A percentile compares a stretch with the other conserved stretches of the same genome.
These are phyloP conservation scores for Upupa epops DNA, from an alignment of 2,113 vertebrate genomes.

Conservation along the genomic window DNA sequence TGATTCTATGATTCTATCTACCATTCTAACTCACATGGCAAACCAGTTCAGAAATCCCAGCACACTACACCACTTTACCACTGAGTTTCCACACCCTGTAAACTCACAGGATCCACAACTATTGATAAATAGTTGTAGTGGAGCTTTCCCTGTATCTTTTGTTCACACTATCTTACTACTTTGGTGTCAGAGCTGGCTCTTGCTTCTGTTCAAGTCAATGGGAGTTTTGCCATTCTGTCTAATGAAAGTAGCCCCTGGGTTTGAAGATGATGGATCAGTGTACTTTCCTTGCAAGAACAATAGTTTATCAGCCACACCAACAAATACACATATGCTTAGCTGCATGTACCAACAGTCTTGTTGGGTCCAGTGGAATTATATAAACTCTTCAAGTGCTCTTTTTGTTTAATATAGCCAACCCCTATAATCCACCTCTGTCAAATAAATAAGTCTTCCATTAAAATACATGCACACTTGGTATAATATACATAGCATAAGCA, in stretches of 20 bases:
- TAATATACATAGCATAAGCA: neutral
- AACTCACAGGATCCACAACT: constrained; percentile 5
- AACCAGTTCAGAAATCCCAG: neutral
- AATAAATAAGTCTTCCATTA: neutral
- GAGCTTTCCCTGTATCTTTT: neutral
- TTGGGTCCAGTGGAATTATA: neutral
- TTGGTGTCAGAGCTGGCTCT: neutral
- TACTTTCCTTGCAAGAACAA: neutral
- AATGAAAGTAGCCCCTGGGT: neutral
- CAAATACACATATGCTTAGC: neutral
- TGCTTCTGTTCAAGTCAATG: neutral
- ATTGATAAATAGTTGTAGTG: constrained; percentile 26
- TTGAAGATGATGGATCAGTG: constrained; percentile 2
- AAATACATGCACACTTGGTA: neutral
- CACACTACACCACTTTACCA: neutral
- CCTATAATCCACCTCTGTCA: neutral
- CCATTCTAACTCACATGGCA: neutral
- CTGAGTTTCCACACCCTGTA: constrained; percentile 13
- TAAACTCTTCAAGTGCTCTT: neutral
- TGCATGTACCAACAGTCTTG: neutral
- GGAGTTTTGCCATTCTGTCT: neutral
- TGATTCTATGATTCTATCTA: neutral
- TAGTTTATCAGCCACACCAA: neutral
- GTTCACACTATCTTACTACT: constrained; percentile 13
- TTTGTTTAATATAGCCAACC: neutral